Evolutionary conservation across 2,113 vertebrate genomes (phyloP).

Genomic region (Alaudala cheleensis): DNA sequence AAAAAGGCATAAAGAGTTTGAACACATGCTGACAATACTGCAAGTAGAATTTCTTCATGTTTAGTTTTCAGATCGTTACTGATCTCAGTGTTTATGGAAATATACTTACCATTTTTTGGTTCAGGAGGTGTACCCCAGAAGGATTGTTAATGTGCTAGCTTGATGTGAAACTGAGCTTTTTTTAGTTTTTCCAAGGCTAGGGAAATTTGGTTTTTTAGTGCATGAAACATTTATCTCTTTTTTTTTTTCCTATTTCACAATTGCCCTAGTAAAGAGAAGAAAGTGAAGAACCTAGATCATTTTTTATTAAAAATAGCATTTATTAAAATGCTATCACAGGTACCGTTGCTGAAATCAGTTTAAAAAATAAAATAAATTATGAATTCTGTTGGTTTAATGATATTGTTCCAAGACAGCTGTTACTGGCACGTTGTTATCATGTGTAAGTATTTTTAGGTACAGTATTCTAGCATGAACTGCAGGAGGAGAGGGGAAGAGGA

Average conservation of each 20-base stretch:
- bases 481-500: background rate
- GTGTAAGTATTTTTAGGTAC: background rate
- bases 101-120: background rate
- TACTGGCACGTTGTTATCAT: background rate
- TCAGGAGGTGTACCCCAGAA: background rate
- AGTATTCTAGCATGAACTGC: background rate
- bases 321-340: background rate
- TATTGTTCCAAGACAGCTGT: background rate
- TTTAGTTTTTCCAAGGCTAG: too few species aligned
- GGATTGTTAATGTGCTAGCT: background rate
- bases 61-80: background rate
- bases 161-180: background rate
- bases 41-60: background rate
- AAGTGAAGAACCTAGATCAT: rapidly evolving
- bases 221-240: background rate
- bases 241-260: background rate
- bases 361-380: background rate
- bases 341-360: background rate
- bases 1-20: background rate
- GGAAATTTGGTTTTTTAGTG: background rate
- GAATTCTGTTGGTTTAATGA: background rate
- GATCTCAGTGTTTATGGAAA: background rate
- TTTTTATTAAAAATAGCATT: too few species aligned
- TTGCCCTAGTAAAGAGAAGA: background rate
- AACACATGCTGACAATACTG: rapidly evolving